Conservation (phyloP, 2,113 vertebrate species). For the Psittacula cyanocephala region DNA sequence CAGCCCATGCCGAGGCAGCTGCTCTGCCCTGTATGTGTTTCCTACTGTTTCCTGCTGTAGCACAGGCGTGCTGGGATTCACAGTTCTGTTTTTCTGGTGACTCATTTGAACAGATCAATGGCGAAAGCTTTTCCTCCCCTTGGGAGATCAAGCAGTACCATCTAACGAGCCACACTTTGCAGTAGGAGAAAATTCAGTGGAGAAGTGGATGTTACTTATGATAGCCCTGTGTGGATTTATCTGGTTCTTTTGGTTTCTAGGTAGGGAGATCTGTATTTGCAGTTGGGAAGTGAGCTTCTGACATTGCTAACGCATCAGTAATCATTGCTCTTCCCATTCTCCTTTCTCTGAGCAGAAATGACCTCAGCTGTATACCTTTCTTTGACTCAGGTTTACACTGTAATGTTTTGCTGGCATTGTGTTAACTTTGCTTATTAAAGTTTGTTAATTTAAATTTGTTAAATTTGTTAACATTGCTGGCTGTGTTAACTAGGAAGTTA, state of each 20-base stretch:
- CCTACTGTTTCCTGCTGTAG: neutral
- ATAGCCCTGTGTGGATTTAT: fast-evolving
- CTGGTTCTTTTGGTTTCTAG: neutral
- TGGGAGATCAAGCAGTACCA: neutral
- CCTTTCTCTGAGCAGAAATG: neutral
- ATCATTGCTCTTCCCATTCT: neutral
- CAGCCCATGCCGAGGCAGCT: fast-evolving
- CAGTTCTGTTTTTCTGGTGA: neutral
- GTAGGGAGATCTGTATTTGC: neutral
- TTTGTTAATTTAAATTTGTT: too few relatives aligned
- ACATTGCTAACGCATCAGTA: neutral
- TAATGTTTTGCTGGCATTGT: neutral
- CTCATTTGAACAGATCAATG: neutral
- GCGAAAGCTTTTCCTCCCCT: neutral
- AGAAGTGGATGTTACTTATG: neutral
- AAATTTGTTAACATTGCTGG: neutral
- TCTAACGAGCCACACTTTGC: neutral
- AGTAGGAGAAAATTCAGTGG: neutral
- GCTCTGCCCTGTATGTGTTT: neutral
- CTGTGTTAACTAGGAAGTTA: neutral
- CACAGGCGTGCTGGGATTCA: neutral
- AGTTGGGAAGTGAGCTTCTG: neutral
- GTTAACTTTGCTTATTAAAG: too few relatives aligned
- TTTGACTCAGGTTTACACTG: neutral
- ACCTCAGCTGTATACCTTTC: neutral